Conservation (phyloP, 2,888 invertebrate genomes). For the Diarsia dahlii region DNA sequence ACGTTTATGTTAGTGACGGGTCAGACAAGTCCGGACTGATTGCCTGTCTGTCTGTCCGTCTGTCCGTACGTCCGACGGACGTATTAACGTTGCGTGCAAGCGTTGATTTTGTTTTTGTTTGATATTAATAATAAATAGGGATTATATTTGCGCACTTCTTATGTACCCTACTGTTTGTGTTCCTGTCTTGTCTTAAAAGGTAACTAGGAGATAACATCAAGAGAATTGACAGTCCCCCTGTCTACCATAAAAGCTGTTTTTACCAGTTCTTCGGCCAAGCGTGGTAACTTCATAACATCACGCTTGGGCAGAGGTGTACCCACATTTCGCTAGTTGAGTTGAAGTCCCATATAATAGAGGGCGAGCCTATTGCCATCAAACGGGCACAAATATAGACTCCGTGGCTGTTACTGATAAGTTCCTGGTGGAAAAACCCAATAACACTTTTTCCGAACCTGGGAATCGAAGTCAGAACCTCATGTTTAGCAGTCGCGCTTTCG, state of each 20-base stretch:
- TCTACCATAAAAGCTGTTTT: background rate
- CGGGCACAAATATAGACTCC: too few species aligned
- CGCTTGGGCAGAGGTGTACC: too few species aligned
- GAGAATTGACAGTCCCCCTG: background rate
- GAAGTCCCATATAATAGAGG: too few species aligned
- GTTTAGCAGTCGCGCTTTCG: too few species aligned
- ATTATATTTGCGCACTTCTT: slow-evolving; percentile 39
- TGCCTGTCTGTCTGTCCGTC: slow-evolving; percentile 79
- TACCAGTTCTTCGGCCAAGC: background rate
- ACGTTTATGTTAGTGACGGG: slow-evolving; percentile 68
- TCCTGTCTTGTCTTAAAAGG: background rate
- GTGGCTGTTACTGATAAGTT: too few species aligned
- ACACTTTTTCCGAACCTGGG: too few species aligned
- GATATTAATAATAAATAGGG: slow-evolving; percentile 60
- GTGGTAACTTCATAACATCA: too few species aligned
- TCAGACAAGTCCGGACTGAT: slow-evolving; percentile 72
- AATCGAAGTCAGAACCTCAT: too few species aligned
- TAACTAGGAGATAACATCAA: background rate
- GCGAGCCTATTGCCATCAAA: too few species aligned
- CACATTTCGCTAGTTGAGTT: too few species aligned
- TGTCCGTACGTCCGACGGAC: slow-evolving; percentile 53
- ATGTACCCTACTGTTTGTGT: slow-evolving; percentile 26
- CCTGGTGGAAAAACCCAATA: too few species aligned
- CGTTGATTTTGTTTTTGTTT: slow-evolving; percentile 66
- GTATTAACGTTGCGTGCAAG: slow-evolving; percentile 67